Base-by-base conservation (phyloP, 2,888 invertebrate species). In the Drosophila borealis region DNA sequence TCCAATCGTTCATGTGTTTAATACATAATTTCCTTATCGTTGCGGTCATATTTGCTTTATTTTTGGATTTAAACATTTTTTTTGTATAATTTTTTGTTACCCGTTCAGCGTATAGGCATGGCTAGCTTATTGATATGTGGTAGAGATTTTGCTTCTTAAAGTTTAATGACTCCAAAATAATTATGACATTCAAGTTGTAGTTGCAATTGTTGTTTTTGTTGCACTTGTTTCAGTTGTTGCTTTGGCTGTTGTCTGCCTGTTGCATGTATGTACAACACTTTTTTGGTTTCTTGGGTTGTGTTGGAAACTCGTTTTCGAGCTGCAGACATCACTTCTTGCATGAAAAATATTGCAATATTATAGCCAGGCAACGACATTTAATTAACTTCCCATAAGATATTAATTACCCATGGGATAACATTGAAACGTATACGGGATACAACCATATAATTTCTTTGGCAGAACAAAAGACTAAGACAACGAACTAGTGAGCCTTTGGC, bases 1-100 rank as follows among this genome's bases (percentile, higher is more conserved):
- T 84, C 80, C 70, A 72, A 84, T 81, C 77, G 68, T 70, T 74
- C 77, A 88, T 87, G 85, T 88, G 73, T 87, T 81, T 88, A 84
- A 82, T 85, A 84, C 77, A 86, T 83, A 86, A 86, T 86, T 88
- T 88, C 87, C 88, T 85, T 84, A 88, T 88, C 88, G 76, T 56
- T 70, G 74, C 33, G 41, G 41, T 66, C 60, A 49, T 53, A 70
- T 70, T 70, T 70, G 53, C 37, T 41, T 21, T 50, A 37, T 48
- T 51, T 64, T 50, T 25, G 10, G 14, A 46, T 25, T 36, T 36
- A 36, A 41, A 3, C 11, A 13, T 6, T 53, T 19, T 51, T 6
- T 51, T 11, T 14, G 21, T 37, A 25, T 56, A 48, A 57, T 33
- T 56, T 46, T 51, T 37, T 45, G 48, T 36, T 48, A 19, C 33